phyloP scores from a whole-genome alignment of 2,113 vertebrate genomes.

The Takifugu bimaculatus region DNA sequence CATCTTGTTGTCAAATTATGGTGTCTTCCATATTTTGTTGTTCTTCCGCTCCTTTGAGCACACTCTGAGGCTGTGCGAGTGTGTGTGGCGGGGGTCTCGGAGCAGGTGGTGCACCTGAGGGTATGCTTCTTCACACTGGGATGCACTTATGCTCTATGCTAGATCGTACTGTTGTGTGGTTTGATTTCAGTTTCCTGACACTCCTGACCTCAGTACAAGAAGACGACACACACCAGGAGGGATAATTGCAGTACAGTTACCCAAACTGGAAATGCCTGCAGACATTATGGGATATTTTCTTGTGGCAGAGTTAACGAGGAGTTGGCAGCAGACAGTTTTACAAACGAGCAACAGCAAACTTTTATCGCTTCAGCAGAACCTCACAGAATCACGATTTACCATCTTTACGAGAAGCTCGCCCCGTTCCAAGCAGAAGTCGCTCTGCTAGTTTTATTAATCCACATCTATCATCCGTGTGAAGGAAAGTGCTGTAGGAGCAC shows the following conservation, averaged over 20 bases:
- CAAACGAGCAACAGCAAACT: too few species aligned
- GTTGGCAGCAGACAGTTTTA: background rate
- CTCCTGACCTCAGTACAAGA: background rate
- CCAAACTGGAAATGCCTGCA: constrained; percentile 18
- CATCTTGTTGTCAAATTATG: constrained; percentile 38
- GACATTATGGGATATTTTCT: constrained; percentile 3
- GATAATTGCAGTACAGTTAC: constrained; percentile 3
- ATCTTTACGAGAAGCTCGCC: constrained; percentile 16
- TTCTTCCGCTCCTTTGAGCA: constrained; percentile 31
- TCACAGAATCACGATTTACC: background rate
- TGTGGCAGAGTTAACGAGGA: constrained; percentile 20
- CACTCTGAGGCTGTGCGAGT: constrained; percentile 20
- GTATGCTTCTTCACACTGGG: background rate
- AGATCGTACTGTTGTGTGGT: background rate
- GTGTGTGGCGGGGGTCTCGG: constrained; percentile 27
- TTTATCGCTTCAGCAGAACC: background rate
- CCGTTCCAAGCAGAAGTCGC: constrained; percentile 36
- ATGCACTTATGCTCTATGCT: too few species aligned
- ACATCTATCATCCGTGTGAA: constrained; percentile 34
- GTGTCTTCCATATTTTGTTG: constrained; percentile 25
- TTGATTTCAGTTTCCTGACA: constrained; percentile 24
- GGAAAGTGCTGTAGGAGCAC: constrained; percentile 21
- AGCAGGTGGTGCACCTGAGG: constrained; percentile 51
- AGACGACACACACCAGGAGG: background rate
- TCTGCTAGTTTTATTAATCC: constrained; percentile 34